phyloP scores from a whole-genome alignment of 2,797 vertebrate genomes.

The Otolemur crassicaudatus region DNA sequence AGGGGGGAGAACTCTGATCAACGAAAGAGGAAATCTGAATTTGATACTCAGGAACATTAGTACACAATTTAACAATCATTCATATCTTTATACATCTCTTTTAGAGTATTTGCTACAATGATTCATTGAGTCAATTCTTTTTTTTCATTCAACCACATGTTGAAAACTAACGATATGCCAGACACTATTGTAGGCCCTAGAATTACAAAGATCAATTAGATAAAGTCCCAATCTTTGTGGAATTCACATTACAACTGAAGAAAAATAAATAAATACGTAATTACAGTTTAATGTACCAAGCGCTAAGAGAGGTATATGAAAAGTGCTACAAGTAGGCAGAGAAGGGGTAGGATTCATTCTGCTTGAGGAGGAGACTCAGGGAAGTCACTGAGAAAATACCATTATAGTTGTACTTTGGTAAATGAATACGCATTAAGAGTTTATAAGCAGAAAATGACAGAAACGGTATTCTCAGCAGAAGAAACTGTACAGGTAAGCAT shows the following conservation, averaged over 20 bases:
- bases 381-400: not conserved
- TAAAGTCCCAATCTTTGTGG: not conserved
- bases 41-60: not conserved
- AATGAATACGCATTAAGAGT: not conserved
- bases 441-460: not conserved
- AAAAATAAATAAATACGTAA: not conserved
- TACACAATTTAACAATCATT: constrained; percentile 13
- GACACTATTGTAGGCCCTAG: not conserved
- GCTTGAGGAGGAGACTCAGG: not conserved
- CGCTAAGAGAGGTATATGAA: not conserved
- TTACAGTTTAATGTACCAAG: not conserved
- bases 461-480: not conserved
- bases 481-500: not conserved
- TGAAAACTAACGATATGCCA: constrained; percentile 8
- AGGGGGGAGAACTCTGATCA: not conserved
- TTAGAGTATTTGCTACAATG: not conserved
- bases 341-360: not conserved
- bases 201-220: not conserved
- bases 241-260: constrained; percentile 28
- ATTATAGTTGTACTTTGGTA: not conserved
- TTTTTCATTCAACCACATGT: not conserved
- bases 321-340: not conserved
- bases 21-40: not conserved
- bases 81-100: not conserved
- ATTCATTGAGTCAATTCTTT: not conserved